A percentile compares a stretch with the other conserved stretches of the same genome.
Evolutionary conservation across 2,888 invertebrate species (phyloP).

Genomic region (Oxyscelio sp.): DNA sequence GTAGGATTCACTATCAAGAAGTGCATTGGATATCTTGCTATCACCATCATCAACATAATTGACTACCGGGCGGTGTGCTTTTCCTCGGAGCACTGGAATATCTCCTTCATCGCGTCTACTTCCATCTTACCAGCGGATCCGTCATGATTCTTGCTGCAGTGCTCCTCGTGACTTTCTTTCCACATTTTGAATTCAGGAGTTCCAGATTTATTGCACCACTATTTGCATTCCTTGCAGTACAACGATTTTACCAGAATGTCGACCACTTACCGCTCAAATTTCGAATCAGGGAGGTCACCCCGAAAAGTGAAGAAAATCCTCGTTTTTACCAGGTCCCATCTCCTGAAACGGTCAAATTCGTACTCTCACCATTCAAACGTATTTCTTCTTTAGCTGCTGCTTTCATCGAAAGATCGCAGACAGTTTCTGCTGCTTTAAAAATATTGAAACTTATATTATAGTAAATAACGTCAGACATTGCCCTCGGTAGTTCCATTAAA

Average conservation of each 20-base stretch:
- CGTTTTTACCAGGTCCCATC: background rate
- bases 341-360: constrained; percentile 5
- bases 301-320: too few relatives aligned
- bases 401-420: too few relatives aligned
- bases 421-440: too few relatives aligned
- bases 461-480: background rate
- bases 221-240: constrained; percentile 69
- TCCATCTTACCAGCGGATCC: constrained; percentile 76
- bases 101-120: constrained; percentile 70
- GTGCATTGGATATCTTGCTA: constrained; percentile 60
- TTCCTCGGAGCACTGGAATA: constrained; percentile 69
- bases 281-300: too few relatives aligned
- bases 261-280: too few relatives aligned
- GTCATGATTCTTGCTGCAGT: constrained; percentile 73
- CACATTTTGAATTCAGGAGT: constrained; percentile 70
- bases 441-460: background rate
- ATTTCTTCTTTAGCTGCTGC: background rate
- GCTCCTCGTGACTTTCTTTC: constrained; percentile 66
- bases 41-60: constrained; percentile 73
- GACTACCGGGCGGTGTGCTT: constrained; percentile 61
- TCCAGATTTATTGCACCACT: constrained; percentile 64
- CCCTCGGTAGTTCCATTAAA: background rate
- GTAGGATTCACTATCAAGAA: constrained; percentile 25
- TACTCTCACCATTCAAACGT: background rate
- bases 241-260: constrained; percentile 69